Base-by-base conservation (phyloP, 2,888 invertebrate species). In the Diadromus collaris region DNA sequence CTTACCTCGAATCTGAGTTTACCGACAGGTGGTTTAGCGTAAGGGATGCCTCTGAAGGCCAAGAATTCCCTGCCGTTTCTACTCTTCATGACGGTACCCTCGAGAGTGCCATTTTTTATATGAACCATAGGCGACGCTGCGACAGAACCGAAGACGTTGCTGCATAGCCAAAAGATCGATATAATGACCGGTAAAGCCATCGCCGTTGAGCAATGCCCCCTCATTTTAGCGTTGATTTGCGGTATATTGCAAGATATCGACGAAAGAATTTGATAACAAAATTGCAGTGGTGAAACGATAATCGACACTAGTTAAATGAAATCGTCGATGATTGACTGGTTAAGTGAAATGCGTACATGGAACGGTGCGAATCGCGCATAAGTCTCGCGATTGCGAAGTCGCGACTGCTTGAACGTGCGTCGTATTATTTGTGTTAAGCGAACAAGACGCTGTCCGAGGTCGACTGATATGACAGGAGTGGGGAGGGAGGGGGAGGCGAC, bases 11-110 rank as follows among this genome's bases (percentile, higher is more conserved):
- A 94, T 83, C 94, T 91, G 10, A 94, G 88, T 0, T 93, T 91
- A 19, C 92, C 93, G 6, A 94, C 58, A 0, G 94, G 94, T 0
- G 94, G 93, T 79, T 91, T 85, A 0, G 94, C 94, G 85, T 92
- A 94, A 0, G 94, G 94, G 51, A 94, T 90, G 1, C 93, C 92
- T 70, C 94, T 92, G 83, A 93, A 94, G 0, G 93, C 94, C 0
- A 93, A 90, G 82, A 94, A 92, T 81, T 91, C 90, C 69, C 92
- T 91, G 0, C 94, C 94, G 60, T 88, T 91, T 78, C 93, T 91
- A 0, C 93, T 92, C 75, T 90, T 91, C 88, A 93, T 89, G 80
- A 91, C 92, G 76, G 92, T 92, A 6, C 94, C 94, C 21, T 90
- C 87, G 29, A 94, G 86, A 72, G 91, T 90, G 1, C 94, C 94